Percentiles rank a stretch among this genome's conserved stretches.
Conservation (phyloP, 2,888 invertebrate species). For the Phlogophora meticulosa region DNA sequence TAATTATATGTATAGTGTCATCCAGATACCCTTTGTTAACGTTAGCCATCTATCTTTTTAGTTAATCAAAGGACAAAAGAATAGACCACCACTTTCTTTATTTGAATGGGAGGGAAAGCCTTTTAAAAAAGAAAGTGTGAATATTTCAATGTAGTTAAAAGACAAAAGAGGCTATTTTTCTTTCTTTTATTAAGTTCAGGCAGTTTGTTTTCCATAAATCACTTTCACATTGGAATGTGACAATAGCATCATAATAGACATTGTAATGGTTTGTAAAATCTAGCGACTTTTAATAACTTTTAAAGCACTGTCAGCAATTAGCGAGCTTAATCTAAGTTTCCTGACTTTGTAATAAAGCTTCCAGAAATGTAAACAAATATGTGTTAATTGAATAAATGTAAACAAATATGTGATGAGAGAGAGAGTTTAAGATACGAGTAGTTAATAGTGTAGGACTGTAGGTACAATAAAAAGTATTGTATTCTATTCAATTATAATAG, state of each 20-base stretch:
- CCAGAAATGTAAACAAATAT: too few species aligned
- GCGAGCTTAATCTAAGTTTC: neutral
- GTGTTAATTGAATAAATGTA: too few species aligned
- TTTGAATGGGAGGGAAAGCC: slow-evolving; percentile 8
- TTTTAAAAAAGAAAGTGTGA: slow-evolving; percentile 12
- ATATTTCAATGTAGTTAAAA: slow-evolving; percentile 6
- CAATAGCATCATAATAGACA: too few species aligned
- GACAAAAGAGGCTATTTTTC: neutral
- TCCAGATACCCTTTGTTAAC: too few species aligned
- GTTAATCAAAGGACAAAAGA: slow-evolving; percentile 14
- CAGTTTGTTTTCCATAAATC: neutral
- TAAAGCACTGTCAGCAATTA: neutral
- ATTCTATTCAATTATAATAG: too few species aligned
- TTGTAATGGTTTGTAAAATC: neutral
- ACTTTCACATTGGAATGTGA: slow-evolving; percentile 4
- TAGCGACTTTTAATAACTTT: neutral
- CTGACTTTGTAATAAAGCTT: too few species aligned
- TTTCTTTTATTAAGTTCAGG: neutral
- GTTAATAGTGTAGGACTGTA: too few species aligned
- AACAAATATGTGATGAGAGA: too few species aligned
- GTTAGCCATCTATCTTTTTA: neutral
- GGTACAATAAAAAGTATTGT: too few species aligned
- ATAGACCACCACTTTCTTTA: neutral
- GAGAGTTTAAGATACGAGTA: too few species aligned
- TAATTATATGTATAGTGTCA: too few species aligned